phyloP scores from a whole-genome alignment of 2,888 invertebrate genomes.

The Timandra comae region DNA sequence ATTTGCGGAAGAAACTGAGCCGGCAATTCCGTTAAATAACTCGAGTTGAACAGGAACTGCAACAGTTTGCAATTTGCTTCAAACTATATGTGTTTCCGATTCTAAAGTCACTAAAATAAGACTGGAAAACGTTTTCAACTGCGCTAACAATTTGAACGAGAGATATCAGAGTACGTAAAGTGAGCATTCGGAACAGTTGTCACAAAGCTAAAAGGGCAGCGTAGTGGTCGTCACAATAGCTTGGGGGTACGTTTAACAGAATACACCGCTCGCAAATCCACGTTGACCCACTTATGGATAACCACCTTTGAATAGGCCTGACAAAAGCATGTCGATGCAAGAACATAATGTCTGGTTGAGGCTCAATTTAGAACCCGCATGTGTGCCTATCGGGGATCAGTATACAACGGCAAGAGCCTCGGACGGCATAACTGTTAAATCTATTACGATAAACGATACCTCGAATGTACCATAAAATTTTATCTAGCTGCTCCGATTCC shows the following conservation, averaged over 20 bases:
- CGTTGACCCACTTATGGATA: slow-evolving; percentile 62
- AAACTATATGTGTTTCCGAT: slow-evolving; percentile 20
- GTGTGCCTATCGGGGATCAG: slow-evolving; percentile 46
- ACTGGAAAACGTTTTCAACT: slow-evolving; percentile 12
- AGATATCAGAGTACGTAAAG: slow-evolving; percentile 31
- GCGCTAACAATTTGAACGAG: slow-evolving; percentile 13
- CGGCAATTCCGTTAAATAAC: slow-evolving; percentile 16
- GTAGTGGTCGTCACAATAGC: slow-evolving; percentile 38
- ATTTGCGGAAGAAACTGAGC: slow-evolving; percentile 17
- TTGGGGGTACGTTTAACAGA: slow-evolving; percentile 36
- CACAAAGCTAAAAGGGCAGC: slow-evolving; percentile 39
- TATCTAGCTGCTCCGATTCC: slow-evolving; percentile 33
- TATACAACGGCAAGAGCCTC: slow-evolving; percentile 30
- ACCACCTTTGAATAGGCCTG: slow-evolving; percentile 61
- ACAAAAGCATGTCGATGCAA: slow-evolving; percentile 67
- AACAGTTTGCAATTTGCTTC: slow-evolving; percentile 19
- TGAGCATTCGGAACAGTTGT: slow-evolving; percentile 32
- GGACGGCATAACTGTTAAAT: slow-evolving; percentile 34
- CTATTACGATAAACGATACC: slow-evolving; percentile 40
- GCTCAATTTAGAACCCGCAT: slow-evolving; percentile 67
- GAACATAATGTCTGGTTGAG: slow-evolving; percentile 59
- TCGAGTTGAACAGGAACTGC: slow-evolving; percentile 19
- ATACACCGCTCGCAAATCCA: slow-evolving; percentile 52
- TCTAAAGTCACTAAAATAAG: slow-evolving; percentile 18
- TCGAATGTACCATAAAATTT: slow-evolving; percentile 38